Percentiles rank a stretch among this genome's conserved stretches.
phyloP scores from a whole-genome alignment of 2,888 invertebrate genomes.

The Yponomeuta evonymella region DNA sequence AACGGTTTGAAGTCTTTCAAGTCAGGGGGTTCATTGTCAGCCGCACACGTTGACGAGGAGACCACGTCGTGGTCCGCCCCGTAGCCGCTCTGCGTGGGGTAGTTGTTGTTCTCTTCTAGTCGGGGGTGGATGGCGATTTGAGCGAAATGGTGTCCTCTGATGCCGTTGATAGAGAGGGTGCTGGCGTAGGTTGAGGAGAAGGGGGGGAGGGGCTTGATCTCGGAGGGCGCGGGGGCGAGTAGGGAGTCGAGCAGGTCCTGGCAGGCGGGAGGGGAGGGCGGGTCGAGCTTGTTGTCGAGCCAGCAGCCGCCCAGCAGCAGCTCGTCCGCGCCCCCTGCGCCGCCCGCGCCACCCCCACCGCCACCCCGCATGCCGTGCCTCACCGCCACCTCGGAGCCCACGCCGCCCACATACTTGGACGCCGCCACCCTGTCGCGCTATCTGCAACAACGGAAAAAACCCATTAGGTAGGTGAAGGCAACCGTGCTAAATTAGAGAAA shows the following conservation, averaged over 20 bases:
- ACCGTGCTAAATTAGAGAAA: no score
- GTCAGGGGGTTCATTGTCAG: constrained; percentile 78
- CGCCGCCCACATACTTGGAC: constrained; percentile 71
- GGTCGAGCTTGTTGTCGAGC: constrained; percentile 78
- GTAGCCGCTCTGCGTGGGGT: constrained; percentile 78
- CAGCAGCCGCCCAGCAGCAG: constrained; percentile 84
- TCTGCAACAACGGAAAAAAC: constrained; percentile 46
- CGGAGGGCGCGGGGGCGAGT: constrained; percentile 81
- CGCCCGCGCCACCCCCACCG: constrained; percentile 46
- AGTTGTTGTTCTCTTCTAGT: constrained; percentile 84
- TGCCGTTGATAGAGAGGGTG: constrained; percentile 90
- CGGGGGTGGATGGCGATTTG: constrained; percentile 82
- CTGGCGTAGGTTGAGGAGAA: constrained; percentile 88
- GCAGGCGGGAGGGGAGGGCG: constrained; percentile 58
- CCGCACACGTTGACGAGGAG: constrained; percentile 83
- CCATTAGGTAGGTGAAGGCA: background rate
- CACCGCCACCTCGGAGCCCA: constrained; percentile 53
- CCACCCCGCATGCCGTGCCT: constrained; percentile 79
- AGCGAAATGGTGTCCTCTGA: constrained; percentile 91
- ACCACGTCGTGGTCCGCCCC: constrained; percentile 82
- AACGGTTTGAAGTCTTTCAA: constrained; percentile 79
- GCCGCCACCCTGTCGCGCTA: constrained; percentile 70
- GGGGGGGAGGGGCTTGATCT: constrained; percentile 88
- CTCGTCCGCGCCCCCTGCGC: constrained; percentile 79
- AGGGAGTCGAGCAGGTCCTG: constrained; percentile 84